Evolutionary conservation across 2,888 invertebrate genomes (phyloP).

Genomic region (Rhodophaea formosa): DNA sequence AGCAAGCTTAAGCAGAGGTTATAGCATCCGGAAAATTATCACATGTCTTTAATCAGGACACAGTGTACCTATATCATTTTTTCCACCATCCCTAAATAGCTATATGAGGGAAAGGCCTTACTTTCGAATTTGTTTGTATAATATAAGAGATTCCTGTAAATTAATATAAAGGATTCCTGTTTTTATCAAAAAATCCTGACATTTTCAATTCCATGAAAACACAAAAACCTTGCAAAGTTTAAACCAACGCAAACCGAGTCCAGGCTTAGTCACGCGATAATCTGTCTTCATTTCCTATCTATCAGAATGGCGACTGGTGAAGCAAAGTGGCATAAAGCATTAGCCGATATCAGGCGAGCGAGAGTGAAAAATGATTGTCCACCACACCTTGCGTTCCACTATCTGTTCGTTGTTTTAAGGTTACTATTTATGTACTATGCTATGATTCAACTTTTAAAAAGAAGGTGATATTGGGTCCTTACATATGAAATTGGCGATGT

Average conservation of each 20-base stretch:
- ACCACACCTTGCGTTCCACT: constrained; percentile 62
- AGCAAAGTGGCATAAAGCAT: constrained; percentile 63
- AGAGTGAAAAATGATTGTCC: constrained; percentile 76
- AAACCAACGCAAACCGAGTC: constrained; percentile 7
- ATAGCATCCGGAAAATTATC: no score
- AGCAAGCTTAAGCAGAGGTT: no score
- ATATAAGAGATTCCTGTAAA: not conserved
- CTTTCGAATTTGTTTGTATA: no score
- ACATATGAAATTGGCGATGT: no score
- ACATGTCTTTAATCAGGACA: no score
- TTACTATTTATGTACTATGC: not conserved
- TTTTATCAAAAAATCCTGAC: not conserved
- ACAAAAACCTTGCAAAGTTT: constrained; percentile 30
- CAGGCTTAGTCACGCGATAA: constrained; percentile 44
- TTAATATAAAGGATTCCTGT: not conserved
- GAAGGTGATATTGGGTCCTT: no score
- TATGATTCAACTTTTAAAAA: no score
- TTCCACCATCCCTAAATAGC: no score
- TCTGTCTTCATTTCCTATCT: constrained; percentile 81
- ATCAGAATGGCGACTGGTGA: constrained; percentile 61
- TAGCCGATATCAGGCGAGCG: constrained; percentile 71
- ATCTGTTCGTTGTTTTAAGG: constrained; percentile 12
- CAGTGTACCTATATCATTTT: no score
- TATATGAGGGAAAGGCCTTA: no score
- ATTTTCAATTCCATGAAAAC: constrained; percentile 7